A percentile compares a stretch with the other conserved stretches of the same genome.
Evolutionary conservation across 2,888 invertebrate species (phyloP).

Genomic region (Eupithecia dodoneata): DNA sequence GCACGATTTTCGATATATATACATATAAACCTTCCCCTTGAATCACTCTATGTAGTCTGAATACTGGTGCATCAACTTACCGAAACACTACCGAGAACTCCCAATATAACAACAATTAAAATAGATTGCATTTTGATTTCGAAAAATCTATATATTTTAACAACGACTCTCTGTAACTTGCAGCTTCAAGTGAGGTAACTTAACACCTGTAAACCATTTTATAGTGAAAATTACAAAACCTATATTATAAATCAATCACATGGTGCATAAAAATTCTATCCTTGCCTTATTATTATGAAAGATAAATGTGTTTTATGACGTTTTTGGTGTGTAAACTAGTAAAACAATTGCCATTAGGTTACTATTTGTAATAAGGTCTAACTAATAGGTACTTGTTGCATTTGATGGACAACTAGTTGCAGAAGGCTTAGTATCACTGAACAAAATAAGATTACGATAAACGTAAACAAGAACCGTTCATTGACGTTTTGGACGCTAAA

Average conservation of each 20-base stretch:
- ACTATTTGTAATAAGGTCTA: too few species aligned
- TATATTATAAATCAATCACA: neutral
- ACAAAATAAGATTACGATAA: too few species aligned
- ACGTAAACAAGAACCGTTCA: too few species aligned
- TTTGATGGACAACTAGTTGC: too few species aligned
- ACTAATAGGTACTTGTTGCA: too few species aligned
- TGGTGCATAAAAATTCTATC: neutral
- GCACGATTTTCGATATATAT: too few species aligned
- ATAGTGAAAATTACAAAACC: slow-evolving; percentile 47
- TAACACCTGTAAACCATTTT: slow-evolving; percentile 50
- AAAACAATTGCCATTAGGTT: too few species aligned
- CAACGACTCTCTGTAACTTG: neutral
- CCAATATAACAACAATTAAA: slow-evolving; percentile 18
- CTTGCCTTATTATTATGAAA: neutral
- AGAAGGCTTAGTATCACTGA: too few species aligned
- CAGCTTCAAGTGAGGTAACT: slow-evolving; percentile 59
- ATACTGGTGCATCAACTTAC: neutral
- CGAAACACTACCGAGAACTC: neutral
- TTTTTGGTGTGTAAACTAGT: too few species aligned
- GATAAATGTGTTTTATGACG: too few species aligned
- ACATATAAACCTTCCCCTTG: too few species aligned
- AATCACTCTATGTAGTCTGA: neutral
- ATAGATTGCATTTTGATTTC: slow-evolving; percentile 43
- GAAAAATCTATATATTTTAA: slow-evolving; percentile 10
- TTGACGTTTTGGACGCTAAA: too few species aligned